phyloP scores from a whole-genome alignment of 2,797 vertebrate genomes.

The Cynopterus sphinx region DNA sequence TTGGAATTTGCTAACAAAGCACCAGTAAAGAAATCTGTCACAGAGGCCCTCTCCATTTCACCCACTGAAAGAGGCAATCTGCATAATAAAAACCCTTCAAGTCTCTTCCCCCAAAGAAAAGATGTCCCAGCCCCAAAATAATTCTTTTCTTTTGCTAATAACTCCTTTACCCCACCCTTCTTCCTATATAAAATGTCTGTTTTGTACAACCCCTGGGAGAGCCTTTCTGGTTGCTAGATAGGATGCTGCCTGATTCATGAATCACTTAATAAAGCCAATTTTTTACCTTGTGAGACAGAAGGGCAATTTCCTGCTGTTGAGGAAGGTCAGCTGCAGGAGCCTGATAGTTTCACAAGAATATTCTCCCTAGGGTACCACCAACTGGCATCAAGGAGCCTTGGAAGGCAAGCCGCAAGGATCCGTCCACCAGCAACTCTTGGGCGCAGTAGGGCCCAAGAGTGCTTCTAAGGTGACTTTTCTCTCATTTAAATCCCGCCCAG shows the following conservation, averaged over 20 bases:
- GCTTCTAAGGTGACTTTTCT: too few relatives aligned
- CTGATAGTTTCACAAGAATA: too few relatives aligned
- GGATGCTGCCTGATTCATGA: background rate
- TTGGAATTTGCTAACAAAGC: background rate
- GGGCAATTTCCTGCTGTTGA: too few relatives aligned
- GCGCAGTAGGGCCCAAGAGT: too few relatives aligned
- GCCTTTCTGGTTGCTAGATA: background rate
- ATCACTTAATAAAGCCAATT: background rate
- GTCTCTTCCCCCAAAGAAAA: background rate
- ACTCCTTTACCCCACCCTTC: background rate
- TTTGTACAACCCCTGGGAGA: background rate
- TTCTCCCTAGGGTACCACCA: too few relatives aligned
- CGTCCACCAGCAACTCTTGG: too few relatives aligned
- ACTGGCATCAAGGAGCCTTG: too few relatives aligned
- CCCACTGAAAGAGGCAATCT: background rate
- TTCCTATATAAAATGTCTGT: background rate
- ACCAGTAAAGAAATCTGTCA: background rate
- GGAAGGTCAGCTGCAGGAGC: too few relatives aligned
- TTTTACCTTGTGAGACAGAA: too few relatives aligned
- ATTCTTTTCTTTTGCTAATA: background rate
- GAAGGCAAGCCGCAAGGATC: too few relatives aligned
- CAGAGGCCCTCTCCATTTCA: background rate
- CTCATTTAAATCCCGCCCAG: too few relatives aligned
- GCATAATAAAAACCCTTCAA: background rate
- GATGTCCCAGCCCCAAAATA: background rate